These are phyloP conservation scores for Enteromius trimaculatus DNA, from an alignment of 2,797 vertebrate genomes.

Conservation along the genomic window DNA sequence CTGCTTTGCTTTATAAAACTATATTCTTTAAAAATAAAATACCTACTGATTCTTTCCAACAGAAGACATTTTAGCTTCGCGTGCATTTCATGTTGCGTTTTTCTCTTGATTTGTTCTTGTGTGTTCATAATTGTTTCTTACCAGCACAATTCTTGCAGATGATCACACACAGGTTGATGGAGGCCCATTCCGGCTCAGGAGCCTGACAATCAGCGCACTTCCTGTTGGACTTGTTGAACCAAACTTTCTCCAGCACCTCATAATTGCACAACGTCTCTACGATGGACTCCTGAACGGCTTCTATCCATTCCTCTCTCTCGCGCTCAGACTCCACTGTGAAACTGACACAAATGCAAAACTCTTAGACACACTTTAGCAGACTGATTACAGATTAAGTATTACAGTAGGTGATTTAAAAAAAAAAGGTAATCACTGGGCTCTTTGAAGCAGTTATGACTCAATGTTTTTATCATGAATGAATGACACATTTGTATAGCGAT, in stretches of 20 bases:
- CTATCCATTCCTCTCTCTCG: conserved; percentile 95
- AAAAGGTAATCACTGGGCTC: neutral
- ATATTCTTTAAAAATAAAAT: neutral
- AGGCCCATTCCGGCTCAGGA: conserved; percentile 92
- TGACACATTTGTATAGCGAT: too few relatives aligned
- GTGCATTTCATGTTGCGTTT: conserved; percentile 1
- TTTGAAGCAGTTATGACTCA: neutral
- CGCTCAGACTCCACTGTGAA: conserved; percentile 92
- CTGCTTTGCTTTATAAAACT: neutral
- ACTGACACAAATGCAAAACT: conserved; percentile 84
- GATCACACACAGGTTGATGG: conserved; percentile 96
- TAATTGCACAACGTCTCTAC: conserved; percentile 96
- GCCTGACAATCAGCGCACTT: conserved; percentile 92
- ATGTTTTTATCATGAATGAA: neutral
- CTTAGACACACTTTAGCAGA: conserved; percentile 73
- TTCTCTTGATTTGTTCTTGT: neutral
- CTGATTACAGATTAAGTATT: conserved; percentile 62
- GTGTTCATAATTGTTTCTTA: conserved; percentile 69
- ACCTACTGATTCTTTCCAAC: neutral
- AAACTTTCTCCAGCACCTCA: conserved; percentile 98
- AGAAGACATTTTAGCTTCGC: neutral
- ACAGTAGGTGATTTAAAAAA: neutral
- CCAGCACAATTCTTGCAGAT: conserved; percentile 98
- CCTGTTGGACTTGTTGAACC: conserved; percentile 95
- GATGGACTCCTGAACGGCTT: conserved; percentile 93